Conservation (phyloP, 2,888 invertebrate genomes). For the Calameuta idolon region DNA sequence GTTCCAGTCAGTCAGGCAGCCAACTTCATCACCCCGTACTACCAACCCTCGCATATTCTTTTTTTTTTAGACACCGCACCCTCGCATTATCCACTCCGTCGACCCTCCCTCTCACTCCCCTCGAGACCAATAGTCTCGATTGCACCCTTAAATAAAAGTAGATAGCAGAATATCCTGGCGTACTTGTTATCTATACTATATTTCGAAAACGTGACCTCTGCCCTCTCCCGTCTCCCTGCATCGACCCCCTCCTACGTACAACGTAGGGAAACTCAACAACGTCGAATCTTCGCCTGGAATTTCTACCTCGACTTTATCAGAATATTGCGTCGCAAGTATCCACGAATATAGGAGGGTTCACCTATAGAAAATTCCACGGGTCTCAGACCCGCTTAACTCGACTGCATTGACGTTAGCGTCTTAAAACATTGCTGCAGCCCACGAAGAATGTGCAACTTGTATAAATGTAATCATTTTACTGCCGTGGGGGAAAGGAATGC, state of each 20-base stretch:
- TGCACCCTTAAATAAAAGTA: neutral
- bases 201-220: neutral
- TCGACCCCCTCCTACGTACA: too few species aligned
- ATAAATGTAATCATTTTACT: neutral
- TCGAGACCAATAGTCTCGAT: neutral
- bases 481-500: neutral
- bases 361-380: neutral
- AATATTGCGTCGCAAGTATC: constrained; percentile 17
- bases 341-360: constrained; percentile 15
- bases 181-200: neutral
- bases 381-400: neutral
- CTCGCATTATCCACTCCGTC: neutral
- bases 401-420: neutral
- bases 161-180: neutral
- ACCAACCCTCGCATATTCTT: neutral
- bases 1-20: neutral
- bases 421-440: neutral
- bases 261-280: neutral
- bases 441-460: neutral
- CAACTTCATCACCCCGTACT: neutral
- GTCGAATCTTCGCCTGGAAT: neutral
- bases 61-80: neutral
- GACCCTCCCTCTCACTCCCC: neutral
- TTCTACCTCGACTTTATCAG: constrained; percentile 16
- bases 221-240: neutral